These are phyloP conservation scores for Chaetorhynchus papuensis DNA, from an alignment of 2,113 vertebrate genomes.

Conservation along the genomic window DNA sequence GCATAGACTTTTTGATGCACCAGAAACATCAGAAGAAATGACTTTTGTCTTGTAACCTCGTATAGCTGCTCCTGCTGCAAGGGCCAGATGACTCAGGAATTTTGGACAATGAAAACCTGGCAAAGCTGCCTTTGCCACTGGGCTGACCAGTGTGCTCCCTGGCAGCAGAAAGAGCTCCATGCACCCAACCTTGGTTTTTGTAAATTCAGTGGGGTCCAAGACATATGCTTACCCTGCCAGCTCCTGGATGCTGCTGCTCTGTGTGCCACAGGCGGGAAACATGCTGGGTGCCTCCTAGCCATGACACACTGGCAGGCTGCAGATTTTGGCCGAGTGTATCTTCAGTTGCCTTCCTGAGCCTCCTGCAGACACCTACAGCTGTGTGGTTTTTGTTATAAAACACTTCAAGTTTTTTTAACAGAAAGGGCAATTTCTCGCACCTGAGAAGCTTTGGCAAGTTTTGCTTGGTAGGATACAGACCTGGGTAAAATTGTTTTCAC, in stretches of 20 bases:
- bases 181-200: background rate
- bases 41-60: background rate
- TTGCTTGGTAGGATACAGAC: background rate
- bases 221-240: rapidly evolving
- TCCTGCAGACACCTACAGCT: background rate
- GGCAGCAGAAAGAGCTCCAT: background rate
- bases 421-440: background rate
- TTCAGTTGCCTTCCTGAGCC: background rate
- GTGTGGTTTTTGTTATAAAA: background rate
- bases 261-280: rapidly evolving
- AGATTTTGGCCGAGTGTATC: background rate
- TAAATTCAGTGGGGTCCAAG: background rate
- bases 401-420: background rate
- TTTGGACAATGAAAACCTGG: background rate
- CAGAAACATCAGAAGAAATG: background rate
- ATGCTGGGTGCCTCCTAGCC: rapidly evolving
- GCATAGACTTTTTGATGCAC: background rate
- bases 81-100: background rate
- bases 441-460: background rate
- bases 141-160: background rate
- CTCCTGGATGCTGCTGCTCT: background rate
- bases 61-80: background rate
- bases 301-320: background rate
- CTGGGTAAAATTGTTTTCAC: background rate
- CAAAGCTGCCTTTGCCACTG: background rate